Evolutionary conservation across 1,140 invertebrate species (phyloP), one percentile per base, ranked within the genome.

Genomic region (Ganaspis sp.): DNA sequence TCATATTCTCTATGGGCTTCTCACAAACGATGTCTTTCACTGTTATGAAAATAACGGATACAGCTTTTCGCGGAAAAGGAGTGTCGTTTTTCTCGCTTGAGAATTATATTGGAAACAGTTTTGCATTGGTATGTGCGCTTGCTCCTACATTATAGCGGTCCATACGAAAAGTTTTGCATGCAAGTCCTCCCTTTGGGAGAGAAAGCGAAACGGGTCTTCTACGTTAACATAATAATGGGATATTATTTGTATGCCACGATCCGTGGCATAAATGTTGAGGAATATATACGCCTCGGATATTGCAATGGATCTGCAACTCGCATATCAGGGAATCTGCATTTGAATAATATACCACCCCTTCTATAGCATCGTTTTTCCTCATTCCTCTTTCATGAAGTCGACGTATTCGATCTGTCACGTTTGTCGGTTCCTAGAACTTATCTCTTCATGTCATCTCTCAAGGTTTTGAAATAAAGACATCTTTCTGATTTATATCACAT

Each of bases 91-190:
- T 40, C 72, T 19, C 17, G 58, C 49, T 73, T 73, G 72, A 73
- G 54, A 58, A 73, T 73, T 64, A 73, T 73, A 64, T 73, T 64
- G 72, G 38, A 73, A 73, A 69, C 49, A 42, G 54, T 73, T 73
- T 64, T 9, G 72, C 37, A 58, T 73, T 23, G 53, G 12, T 64
- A 73, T 54, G 53, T 58, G 29, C 29, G 11, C 12, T 15, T 38
- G 42, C 23, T 29, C 15, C 21, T 45, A 72, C 71, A 26, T 72
- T 45, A 23, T 72, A 54, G 3, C 49, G 29, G 72, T 53, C 45
- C 71, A 19, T 73, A 73, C 71, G 49, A 40, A 73, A 58, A 73
- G 72, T 73, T 73, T 58, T 58, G 54, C 54, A 58, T 26, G 19
- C 54, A 58, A 29, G 9, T 23, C 9, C 54, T 26, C 54, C 54